Evolutionary conservation across 2,888 invertebrate species (phyloP).

Genomic region (Apocheima hispidaria): DNA sequence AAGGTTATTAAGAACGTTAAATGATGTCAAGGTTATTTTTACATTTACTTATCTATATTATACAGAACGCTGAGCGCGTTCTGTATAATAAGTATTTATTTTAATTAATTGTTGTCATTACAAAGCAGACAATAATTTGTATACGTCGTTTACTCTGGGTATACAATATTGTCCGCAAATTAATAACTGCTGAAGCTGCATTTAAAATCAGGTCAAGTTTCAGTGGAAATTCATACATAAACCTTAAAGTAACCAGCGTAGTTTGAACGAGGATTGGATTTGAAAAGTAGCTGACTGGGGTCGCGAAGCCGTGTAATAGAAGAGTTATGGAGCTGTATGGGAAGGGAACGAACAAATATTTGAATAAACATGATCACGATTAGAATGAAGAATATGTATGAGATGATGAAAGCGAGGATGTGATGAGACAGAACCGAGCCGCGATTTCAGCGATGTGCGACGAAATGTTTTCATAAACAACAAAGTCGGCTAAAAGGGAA

Average conservation of each 20-base stretch:
- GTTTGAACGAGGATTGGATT: slow-evolving; percentile 21
- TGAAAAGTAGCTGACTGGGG: slow-evolving; percentile 21
- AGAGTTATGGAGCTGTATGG: slow-evolving; percentile 25
- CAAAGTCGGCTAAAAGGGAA: background rate
- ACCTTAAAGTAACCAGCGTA: slow-evolving; percentile 28
- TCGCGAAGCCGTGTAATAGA: slow-evolving; percentile 10
- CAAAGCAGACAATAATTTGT: slow-evolving; percentile 30
- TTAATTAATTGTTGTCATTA: slow-evolving; percentile 16
- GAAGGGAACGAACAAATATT: slow-evolving; percentile 53
- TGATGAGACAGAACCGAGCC: slow-evolving; percentile 26
- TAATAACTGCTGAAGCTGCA: slow-evolving; percentile 36
- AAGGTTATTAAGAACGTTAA: background rate
- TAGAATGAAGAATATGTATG: slow-evolving; percentile 65
- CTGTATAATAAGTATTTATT: slow-evolving; percentile 6
- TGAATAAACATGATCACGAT: slow-evolving; percentile 63
- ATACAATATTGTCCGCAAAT: slow-evolving; percentile 39
- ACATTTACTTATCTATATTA: background rate
- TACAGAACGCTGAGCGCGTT: too few species aligned
- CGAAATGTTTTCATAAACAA: slow-evolving; percentile 23
- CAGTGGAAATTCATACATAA: slow-evolving; percentile 19
- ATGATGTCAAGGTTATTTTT: slow-evolving; percentile 2
- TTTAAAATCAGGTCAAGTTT: slow-evolving; percentile 34
- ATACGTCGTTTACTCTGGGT: slow-evolving; percentile 30
- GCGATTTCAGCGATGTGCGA: slow-evolving; percentile 20
- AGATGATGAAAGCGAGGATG: slow-evolving; percentile 50